A percentile compares a stretch with the other conserved stretches of the same genome.
phyloP scores from a whole-genome alignment of 2,797 vertebrate species.

The Paratrypauchen microcephalus region DNA sequence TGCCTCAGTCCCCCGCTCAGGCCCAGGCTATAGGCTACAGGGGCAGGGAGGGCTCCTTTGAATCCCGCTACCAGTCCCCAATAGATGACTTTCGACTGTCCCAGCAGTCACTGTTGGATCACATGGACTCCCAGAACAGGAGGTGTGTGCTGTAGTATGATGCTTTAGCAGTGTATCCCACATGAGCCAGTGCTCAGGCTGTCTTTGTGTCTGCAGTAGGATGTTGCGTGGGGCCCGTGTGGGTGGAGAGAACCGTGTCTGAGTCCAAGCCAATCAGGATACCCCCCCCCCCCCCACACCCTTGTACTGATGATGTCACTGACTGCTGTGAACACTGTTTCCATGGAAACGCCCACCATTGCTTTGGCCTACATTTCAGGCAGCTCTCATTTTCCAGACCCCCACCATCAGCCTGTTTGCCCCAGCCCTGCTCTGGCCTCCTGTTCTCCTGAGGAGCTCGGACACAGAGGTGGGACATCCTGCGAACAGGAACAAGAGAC shows the following conservation, averaged over 20 bases:
- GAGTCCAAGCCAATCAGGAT: conserved; percentile 67
- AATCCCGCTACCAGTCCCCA: conserved; percentile 90
- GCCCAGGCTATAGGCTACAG: conserved; percentile 82
- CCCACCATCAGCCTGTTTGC: conserved; percentile 16
- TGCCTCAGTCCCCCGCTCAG: conserved; percentile 75
- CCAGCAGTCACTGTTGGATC: conserved; percentile 89
- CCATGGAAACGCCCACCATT: conserved; percentile 87
- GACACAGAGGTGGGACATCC: conserved; percentile 26
- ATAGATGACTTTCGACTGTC: conserved; percentile 90
- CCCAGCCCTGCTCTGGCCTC: conserved; percentile 35
- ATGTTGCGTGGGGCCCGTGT: conserved; percentile 88
- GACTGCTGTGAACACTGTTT: conserved; percentile 89
- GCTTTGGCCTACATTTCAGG: conserved; percentile 91
- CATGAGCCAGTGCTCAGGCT: background rate
- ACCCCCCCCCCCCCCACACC: conserved; percentile 38
- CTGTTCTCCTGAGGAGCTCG: conserved; percentile 38
- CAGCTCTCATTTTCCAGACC: conserved; percentile 73
- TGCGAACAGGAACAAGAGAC: conserved; percentile 62
- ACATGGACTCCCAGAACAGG: conserved; percentile 87
- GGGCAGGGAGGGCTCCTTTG: conserved; percentile 87
- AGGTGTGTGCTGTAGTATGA: conserved; percentile 71
- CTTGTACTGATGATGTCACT: conserved; percentile 86
- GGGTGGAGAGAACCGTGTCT: conserved; percentile 93
- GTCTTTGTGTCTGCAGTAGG: conserved; percentile 75
- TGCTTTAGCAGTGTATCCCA: background rate